Conservation (phyloP, 2,888 invertebrate genomes). For the Arenicola marina region DNA sequence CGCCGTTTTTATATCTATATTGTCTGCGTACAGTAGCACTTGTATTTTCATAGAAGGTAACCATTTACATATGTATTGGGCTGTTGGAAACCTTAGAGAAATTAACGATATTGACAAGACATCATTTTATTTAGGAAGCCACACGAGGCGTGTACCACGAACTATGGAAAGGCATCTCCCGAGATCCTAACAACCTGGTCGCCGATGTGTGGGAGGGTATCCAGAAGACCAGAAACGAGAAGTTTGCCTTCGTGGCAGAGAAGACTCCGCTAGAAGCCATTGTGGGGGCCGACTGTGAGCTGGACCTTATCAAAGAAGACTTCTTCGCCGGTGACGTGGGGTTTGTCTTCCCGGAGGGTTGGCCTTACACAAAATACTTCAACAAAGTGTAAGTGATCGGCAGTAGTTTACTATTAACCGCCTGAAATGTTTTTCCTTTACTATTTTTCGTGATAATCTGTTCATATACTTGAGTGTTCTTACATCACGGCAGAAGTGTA, state of each 20-base stretch:
- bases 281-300: conserved; percentile 39
- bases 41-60: too few species aligned
- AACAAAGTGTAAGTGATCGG: conserved; percentile 48
- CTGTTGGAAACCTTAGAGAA: too few species aligned
- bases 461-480: too few species aligned
- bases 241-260: conserved; percentile 37
- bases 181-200: neutral
- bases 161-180: conserved; percentile 11
- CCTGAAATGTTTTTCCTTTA: too few species aligned
- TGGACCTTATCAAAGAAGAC: conserved; percentile 42
- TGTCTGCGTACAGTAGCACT: too few species aligned
- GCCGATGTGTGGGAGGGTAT: neutral
- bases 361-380: conserved; percentile 41
- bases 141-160: conserved; percentile 1
- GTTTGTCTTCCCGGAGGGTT: conserved; percentile 44
- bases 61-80: too few species aligned
- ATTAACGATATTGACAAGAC: neutral
- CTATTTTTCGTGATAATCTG: too few species aligned
- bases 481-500: too few species aligned
- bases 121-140: conserved; percentile 8
- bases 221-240: conserved; percentile 5
- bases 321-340: conserved; percentile 43
- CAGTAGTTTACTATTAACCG: too few species aligned
- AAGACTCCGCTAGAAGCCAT: conserved; percentile 39
- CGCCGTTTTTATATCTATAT: too few species aligned